Conservation (phyloP, 2,888 invertebrate genomes). For the Blastobasis lacticolella region DNA sequence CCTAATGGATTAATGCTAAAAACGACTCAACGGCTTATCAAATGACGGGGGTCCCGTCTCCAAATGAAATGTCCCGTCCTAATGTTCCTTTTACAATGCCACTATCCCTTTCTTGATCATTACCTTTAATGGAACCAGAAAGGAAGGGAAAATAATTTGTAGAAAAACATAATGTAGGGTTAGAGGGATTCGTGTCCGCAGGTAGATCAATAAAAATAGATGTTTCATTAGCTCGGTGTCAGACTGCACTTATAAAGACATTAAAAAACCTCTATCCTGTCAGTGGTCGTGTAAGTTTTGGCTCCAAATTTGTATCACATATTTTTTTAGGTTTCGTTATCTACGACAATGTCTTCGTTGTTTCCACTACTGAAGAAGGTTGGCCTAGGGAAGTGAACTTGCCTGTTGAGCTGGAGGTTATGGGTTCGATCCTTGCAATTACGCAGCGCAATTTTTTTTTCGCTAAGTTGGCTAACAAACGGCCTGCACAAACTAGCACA, state of each 20-base stretch:
- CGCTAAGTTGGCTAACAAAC: too few species aligned
- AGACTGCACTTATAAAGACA: conserved; percentile 72
- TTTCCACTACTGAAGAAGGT: neutral
- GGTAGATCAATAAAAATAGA: conserved; percentile 69
- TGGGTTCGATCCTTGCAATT: too few species aligned
- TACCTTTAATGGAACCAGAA: conserved; percentile 17
- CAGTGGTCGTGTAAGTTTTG: conserved; percentile 33
- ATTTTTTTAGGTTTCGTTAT: conserved; percentile 14
- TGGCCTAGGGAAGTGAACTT: too few species aligned
- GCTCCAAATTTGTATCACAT: conserved; percentile 16
- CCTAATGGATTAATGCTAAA: conserved; percentile 62
- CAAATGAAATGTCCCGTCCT: conserved; percentile 63
- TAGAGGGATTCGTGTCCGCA: conserved; percentile 62
- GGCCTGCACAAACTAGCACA: too few species aligned
- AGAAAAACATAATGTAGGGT: conserved; percentile 67
- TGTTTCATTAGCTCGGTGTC: conserved; percentile 66
- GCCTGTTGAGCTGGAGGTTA: too few species aligned
- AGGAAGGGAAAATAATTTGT: conserved; percentile 49
- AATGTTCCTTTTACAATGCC: conserved; percentile 38
- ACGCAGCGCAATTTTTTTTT: too few species aligned
- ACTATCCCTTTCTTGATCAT: conserved; percentile 28
- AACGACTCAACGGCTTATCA: conserved; percentile 64
- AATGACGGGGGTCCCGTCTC: conserved; percentile 61
- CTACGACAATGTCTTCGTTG: conserved; percentile 37
- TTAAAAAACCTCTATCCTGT: conserved; percentile 50